Evolutionary conservation across 2,888 invertebrate species (phyloP), one percentile per base, ranked within the genome.

Genomic region (Papilio elwesi): DNA sequence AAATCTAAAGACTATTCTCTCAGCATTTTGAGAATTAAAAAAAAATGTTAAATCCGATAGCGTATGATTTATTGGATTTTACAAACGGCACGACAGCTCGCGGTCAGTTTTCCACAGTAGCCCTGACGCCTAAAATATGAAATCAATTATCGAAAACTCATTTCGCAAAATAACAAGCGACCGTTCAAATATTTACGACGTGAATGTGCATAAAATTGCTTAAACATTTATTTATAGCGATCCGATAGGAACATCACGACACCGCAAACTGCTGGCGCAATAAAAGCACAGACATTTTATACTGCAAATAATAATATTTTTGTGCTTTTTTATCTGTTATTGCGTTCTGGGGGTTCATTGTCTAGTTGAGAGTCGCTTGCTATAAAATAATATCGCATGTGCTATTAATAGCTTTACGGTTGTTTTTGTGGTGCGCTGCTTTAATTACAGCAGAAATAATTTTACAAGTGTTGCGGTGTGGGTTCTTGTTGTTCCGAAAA

Each of bases 241-340:
- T 90, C 87, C 83, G 90, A 90, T 90, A 86, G 82, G 75, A 74
- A 76, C 86, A 86, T 86, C 85, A 81, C 79, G 73, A 77, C 78
- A 84, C 85, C 87, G 80, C 87, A 83, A 84, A 87, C 82, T 83
- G 80, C 78, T 62, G 81, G 80, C 81, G 86, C 84, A 86, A 88
- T 89, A 89, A 87, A 73, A 88, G 78, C 76, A 79, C 82, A 85
- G 84, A 86, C 83, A 79, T 85, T 88, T 87, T 86, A 86, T 86
- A 84, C 15, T 51, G 66, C 66, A 70, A 38, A 85, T 86, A 86
- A 73, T 73, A 48, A 67, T 68, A 70, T 73, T 88, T 83, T 81
- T 83, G 79, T 78, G 81, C 43, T 68, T 85, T 90, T 89, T 90
- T 89, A 89, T 90, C 90, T 87, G 85, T 90, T 90, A 90, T 90